Conservation (phyloP, 1,140 invertebrate species). For the Nasonia giraulti region DNA sequence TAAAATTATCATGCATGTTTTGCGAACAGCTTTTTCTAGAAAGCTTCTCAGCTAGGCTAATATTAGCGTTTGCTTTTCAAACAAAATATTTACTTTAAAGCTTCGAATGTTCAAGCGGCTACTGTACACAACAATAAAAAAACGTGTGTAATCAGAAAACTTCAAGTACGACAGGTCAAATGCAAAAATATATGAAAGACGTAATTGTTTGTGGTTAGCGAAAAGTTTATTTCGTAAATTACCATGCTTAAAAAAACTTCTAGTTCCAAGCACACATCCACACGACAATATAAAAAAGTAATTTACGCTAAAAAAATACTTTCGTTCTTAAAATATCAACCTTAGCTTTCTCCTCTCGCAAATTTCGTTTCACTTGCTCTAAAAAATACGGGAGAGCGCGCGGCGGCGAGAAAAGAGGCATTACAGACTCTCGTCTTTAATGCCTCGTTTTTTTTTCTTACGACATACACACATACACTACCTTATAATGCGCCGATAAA, state of each 20-base stretch:
- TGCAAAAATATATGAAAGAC: too few species aligned
- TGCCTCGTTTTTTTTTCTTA: background rate
- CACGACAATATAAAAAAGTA: constrained; percentile 15
- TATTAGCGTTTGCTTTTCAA: too few species aligned
- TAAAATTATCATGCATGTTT: too few species aligned
- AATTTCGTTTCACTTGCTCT: background rate
- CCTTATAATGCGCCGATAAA: background rate
- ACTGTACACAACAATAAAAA: too few species aligned
- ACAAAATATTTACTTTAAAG: too few species aligned
- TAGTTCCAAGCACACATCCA: background rate
- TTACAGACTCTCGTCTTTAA: background rate
- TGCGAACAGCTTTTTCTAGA: too few species aligned
- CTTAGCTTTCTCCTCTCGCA: constrained; percentile 1
- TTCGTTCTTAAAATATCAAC: constrained; percentile 21
- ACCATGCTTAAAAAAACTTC: background rate
- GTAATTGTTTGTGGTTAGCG: too few species aligned
- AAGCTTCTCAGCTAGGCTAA: too few species aligned
- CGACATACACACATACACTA: background rate
- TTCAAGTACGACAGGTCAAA: too few species aligned
- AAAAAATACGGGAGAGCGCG: background rate
- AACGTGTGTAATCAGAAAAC: too few species aligned
- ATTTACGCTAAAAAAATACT: constrained; percentile 18
- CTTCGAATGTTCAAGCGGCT: too few species aligned
- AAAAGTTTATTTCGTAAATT: too few species aligned
- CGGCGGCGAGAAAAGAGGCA: background rate